A percentile compares a stretch with the other conserved stretches of the same genome.
Evolutionary conservation across 1,140 invertebrate genomes (phyloP).

Genomic region (Plodia interpunctella): DNA sequence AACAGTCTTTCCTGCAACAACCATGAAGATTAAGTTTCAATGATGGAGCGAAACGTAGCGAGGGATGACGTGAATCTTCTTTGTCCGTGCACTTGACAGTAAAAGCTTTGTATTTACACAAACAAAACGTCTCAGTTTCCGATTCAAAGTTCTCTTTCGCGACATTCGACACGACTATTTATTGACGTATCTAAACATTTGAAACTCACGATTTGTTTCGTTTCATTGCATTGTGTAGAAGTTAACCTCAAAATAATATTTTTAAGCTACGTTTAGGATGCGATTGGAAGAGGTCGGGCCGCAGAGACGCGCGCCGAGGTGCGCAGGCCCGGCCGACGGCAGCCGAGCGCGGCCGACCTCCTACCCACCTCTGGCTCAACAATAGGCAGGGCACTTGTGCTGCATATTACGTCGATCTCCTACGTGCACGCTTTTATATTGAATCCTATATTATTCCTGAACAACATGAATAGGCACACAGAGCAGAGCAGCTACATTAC

Average conservation of each 20-base stretch:
- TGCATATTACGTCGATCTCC: constrained; percentile 7
- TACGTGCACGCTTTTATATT: constrained; percentile 7
- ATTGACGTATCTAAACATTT: constrained; percentile 31
- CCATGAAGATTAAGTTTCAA: constrained; percentile 40
- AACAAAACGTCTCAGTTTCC: constrained; percentile 72
- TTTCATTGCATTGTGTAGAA: constrained; percentile 48
- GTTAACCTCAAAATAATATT: constrained; percentile 75
- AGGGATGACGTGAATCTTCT: constrained; percentile 54
- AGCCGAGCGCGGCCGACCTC: constrained; percentile 35
- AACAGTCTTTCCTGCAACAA: constrained; percentile 45
- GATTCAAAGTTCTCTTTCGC: constrained; percentile 62
- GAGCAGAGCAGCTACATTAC: not conserved
- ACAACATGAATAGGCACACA: constrained; percentile 3
- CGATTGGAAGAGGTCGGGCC: constrained; percentile 52
- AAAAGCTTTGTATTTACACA: constrained; percentile 76
- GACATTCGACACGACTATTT: constrained; percentile 65
- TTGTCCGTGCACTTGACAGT: constrained; percentile 74
- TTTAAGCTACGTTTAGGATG: constrained; percentile 66
- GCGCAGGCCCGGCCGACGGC: constrained; percentile 53
- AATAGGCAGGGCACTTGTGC: constrained; percentile 20
- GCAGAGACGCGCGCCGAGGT: constrained; percentile 38
- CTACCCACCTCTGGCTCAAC: constrained; percentile 24
- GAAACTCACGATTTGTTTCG: constrained; percentile 35
- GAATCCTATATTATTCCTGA: not conserved
- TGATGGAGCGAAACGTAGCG: constrained; percentile 39